Evolutionary conservation across 2,888 invertebrate species (phyloP).

Genomic region (Chorisops tibialis): DNA sequence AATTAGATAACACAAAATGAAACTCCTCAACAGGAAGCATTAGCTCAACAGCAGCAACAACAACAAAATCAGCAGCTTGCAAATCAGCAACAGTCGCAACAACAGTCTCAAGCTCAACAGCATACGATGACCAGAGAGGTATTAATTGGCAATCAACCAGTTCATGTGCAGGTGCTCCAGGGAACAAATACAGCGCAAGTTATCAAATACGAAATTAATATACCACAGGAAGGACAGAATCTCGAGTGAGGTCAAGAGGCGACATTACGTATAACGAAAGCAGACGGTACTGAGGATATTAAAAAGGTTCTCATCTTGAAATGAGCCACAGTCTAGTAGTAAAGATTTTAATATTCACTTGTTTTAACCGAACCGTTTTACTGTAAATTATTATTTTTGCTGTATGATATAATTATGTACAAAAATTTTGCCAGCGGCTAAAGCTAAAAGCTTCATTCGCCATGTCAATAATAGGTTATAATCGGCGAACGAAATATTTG

Average conservation of each 20-base stretch:
- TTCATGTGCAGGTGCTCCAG: conserved; percentile 49
- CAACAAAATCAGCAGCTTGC: conserved; percentile 48
- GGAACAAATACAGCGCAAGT: conserved; percentile 49
- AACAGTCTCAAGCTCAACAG: conserved; percentile 39
- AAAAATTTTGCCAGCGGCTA: too few species aligned
- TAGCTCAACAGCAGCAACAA: conserved; percentile 44
- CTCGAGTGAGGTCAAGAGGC: conserved; percentile 38
- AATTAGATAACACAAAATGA: conserved; percentile 44
- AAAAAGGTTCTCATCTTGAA: conserved; percentile 31
- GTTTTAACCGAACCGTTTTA: too few species aligned
- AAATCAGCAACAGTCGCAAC: conserved; percentile 41
- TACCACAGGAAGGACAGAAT: conserved; percentile 51
- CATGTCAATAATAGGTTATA: too few species aligned
- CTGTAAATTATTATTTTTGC: too few species aligned
- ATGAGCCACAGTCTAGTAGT: conserved; percentile 1
- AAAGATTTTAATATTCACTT: neutral
- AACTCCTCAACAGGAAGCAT: conserved; percentile 38
- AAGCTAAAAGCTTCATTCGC: too few species aligned
- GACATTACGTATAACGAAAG: conserved; percentile 31
- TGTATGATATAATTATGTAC: too few species aligned
- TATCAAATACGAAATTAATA: conserved; percentile 59
- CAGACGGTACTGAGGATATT: conserved; percentile 32
- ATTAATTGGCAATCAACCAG: conserved; percentile 52
- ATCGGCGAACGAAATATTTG: too few species aligned
- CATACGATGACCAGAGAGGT: conserved; percentile 50